Base-by-base conservation (phyloP, 2,797 vertebrate genomes). In the Pangasius mekongensis region DNA sequence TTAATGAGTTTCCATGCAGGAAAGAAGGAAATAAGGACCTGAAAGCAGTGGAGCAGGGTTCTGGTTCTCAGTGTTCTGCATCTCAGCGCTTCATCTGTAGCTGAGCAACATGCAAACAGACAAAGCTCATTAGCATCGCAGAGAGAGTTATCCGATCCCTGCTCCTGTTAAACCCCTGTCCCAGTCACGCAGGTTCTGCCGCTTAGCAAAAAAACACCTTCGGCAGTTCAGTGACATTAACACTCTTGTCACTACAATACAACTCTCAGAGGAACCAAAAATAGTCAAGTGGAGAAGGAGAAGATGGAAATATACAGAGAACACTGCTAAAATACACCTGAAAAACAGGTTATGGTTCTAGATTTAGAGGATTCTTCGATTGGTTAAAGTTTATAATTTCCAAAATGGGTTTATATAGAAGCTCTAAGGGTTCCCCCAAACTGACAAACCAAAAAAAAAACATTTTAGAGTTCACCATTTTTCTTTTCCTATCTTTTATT, bases 41-140 rank as follows among this genome's bases (percentile, higher is more conserved):
- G 73, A 87, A 80, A 80, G 52, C 18, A 67, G 64, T 69, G 33
- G 87, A 94, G 91, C 90, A 86, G 91, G 67, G 91, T 89, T 92
- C 87, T 89, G 92, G 89, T 90, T 91, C 83, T 89, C 33, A 14
- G 20, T 39, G 56, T 82, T 43, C 78, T 82, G 56, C 11, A 87
- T 87, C 78, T 92, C 87, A 78, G 83, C 6, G 90, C 90, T 92
- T 92, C 89, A 91, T 93, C 93, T 94, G 95, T 96, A 95, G 91
- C 95, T 94, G 91, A 95, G 95, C 96, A 96, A 96, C 95, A 95
- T 94, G 91, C 94, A 96, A 96, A 96, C 96, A 97, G 93, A 95
- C 94, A 94, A 93, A 94, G 93, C 91, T 96, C 94, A 95, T 96
- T 95, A 94, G 93, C 91, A 91, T 94, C 94, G 94, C 94, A 83